Base-by-base conservation (phyloP, 2,888 invertebrate genomes). In the Dendrolimus houi region DNA sequence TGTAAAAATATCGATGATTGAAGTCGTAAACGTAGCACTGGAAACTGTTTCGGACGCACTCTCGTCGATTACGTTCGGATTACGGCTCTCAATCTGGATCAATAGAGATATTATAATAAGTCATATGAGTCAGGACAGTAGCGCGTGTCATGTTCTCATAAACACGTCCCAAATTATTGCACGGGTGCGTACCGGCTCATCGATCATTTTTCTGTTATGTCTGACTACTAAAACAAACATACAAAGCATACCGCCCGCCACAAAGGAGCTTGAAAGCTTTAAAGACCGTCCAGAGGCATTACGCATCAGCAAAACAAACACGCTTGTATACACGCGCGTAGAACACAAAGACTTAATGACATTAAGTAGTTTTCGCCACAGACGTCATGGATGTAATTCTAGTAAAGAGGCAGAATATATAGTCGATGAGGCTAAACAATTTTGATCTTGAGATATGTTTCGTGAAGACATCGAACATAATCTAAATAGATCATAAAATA, bases 1-100 rank as follows among this genome's bases (percentile, higher is more conserved):
- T 72, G 70, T 73, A 74, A 75, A 79, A 79, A 79, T 80, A 77
- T 76, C 76, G 69, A 77, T 77, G 80, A 75, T 78, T 74, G 69
- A 71, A 67, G 67, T 73, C 67, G 70, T 74, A 70, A 74, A 66
- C 63, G 62, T 67, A 64, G 68, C 68, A 60, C 67, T 69, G 64
- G 66, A 67, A 70, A 60, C 65, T 62, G 64, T 63, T 64, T 64
- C 64, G 66, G 69, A 59, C 65, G 63, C 71, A 69, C 66, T 71
- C 66, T 59, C 61, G 60, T 60, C 60, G 60, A 69, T 70, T 71
- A 67, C 65, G 62, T 63, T 63, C 60, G 58, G 63, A 71, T 70
- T 69, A 71, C 64, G 64, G 63, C 70, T 73, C 72, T 75, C 68
- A 64, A 70, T 70, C 66, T 65, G 62, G 69, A 70, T 67, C 69